Percentiles rank a stretch among this genome's conserved stretches.
Conservation (phyloP, 2,888 invertebrate species). For the Sphinx pinastri region DNA sequence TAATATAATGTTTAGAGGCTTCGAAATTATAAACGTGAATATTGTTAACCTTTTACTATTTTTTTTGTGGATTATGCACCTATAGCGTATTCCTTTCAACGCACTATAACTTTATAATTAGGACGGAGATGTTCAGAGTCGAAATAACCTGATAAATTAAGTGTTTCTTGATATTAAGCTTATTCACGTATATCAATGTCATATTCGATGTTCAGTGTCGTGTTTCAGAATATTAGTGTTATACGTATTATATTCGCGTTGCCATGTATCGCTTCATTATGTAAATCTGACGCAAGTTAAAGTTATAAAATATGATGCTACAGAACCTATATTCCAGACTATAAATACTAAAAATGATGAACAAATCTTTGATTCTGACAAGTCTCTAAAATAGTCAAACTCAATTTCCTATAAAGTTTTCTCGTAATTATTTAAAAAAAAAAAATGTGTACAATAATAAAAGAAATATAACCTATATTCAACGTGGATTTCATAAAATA, state of each 20-base stretch:
- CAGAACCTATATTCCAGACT: not conserved
- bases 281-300: slow-evolving; percentile 69
- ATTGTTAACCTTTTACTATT: slow-evolving; percentile 21
- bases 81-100: slow-evolving; percentile 30
- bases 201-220: slow-evolving; percentile 49
- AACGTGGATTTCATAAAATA: too few relatives aligned
- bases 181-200: slow-evolving; percentile 45
- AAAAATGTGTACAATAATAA: too few relatives aligned
- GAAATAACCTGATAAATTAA: slow-evolving; percentile 70
- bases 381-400: not conserved
- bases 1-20: slow-evolving; percentile 17
- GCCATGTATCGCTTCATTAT: slow-evolving; percentile 35
- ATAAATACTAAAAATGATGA: not conserved
- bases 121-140: slow-evolving; percentile 59
- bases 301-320: slow-evolving; percentile 29
- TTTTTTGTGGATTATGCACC: slow-evolving; percentile 21
- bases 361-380: too few relatives aligned
- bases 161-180: slow-evolving; percentile 34
- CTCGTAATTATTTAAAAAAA: too few relatives aligned
- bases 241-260: not conserved
- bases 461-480: not conserved
- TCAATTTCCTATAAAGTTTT: not conserved
- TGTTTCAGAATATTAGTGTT: slow-evolving; percentile 37
- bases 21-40: slow-evolving; percentile 29
- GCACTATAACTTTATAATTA: slow-evolving; percentile 32